Evolutionary conservation across 2,888 invertebrate species (phyloP).

Genomic region (Ophion slaviceki): DNA sequence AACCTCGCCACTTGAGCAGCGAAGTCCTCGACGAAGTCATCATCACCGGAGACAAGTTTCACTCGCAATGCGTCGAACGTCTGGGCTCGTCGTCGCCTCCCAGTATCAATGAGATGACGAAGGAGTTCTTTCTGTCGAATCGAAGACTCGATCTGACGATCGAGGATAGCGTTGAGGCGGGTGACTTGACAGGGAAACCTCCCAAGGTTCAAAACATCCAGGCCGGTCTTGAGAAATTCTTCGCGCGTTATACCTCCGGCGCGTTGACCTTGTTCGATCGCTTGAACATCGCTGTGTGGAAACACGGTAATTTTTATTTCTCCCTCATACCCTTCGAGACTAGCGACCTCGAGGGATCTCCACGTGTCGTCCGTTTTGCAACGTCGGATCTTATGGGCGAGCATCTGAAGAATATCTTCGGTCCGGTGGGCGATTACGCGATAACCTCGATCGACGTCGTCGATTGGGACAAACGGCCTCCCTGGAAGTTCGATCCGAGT

Average conservation of each 20-base stretch:
- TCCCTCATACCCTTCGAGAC: conserved; percentile 72
- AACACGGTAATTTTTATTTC: conserved; percentile 71
- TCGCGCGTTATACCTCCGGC: conserved; percentile 72
- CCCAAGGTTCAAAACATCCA: conserved; percentile 72
- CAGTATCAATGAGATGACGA: conserved; percentile 75
- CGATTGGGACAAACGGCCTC: conserved; percentile 75
- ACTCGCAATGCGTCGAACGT: conserved; percentile 74
- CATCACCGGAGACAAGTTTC: conserved; percentile 76
- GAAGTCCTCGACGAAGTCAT: conserved; percentile 76
- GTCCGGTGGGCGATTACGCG: conserved; percentile 75
- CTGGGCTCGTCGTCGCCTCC: conserved; percentile 68
- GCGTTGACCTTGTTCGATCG: conserved; percentile 68
- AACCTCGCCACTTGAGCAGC: conserved; percentile 75
- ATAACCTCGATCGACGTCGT: conserved; percentile 77
- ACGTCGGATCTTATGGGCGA: conserved; percentile 63
- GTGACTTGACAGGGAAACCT: conserved; percentile 70
- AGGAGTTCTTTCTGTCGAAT: conserved; percentile 78
- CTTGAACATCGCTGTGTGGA: conserved; percentile 76
- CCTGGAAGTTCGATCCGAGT: conserved; percentile 78
- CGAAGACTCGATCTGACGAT: conserved; percentile 76
- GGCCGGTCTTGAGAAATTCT: conserved; percentile 74
- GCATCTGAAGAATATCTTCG: conserved; percentile 67
- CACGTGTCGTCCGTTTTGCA: conserved; percentile 72
- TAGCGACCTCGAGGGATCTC: conserved; percentile 36
- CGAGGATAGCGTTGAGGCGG: conserved; percentile 79